Evolutionary conservation across 92 coral and sea anemone species (phyloP), one percentile per base, ranked within the genome.

Genomic region (Anthopleura xanthogrammica): DNA sequence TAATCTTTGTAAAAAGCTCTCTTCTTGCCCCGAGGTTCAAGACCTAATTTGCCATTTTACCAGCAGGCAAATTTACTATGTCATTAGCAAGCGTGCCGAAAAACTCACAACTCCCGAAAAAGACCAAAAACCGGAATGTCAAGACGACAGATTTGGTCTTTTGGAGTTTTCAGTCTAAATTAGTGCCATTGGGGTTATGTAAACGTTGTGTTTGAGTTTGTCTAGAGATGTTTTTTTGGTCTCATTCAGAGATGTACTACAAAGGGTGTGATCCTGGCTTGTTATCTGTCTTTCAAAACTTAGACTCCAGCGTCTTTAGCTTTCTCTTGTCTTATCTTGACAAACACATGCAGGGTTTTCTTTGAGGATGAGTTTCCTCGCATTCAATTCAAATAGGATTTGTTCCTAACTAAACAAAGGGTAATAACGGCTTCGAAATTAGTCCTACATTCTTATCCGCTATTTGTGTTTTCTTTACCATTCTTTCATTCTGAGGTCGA

Each of bases 341-440:
- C 70, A 20, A 78, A 68, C 74, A 68, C 74, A 68, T 12, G 36
- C 70, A 62, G 42, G 40, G 42, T 77, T 48, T 77, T 71, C 41
- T 72, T 83, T 72, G 46, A 79, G 41, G 48, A 60, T 83, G 81
- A 72, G 71, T 82, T 83, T 58, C 83, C 77, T 57, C 43, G 56
- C 57, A 39, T 71, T 41, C 79, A 71, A 48, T 83, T 73, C 40
- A 78, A 88, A 86, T 79, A 72, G 84, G 77, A 79, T 88, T 88
- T 83, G 76, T 79, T 73, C 81, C 86, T 78, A 88, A 72, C 87
- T 75, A 88, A 88, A 88, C 91, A 88, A 88, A 77, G 50, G 87
- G 62, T 40, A 87, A 85, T 81, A 81, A 85, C 77, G 77, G 79
- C 65, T 48, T 85, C 52, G 62, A 40, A 81, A 82, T 78, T 81